phyloP scores from a whole-genome alignment of 1,140 invertebrate species.

The Cydia fagiglandana region DNA sequence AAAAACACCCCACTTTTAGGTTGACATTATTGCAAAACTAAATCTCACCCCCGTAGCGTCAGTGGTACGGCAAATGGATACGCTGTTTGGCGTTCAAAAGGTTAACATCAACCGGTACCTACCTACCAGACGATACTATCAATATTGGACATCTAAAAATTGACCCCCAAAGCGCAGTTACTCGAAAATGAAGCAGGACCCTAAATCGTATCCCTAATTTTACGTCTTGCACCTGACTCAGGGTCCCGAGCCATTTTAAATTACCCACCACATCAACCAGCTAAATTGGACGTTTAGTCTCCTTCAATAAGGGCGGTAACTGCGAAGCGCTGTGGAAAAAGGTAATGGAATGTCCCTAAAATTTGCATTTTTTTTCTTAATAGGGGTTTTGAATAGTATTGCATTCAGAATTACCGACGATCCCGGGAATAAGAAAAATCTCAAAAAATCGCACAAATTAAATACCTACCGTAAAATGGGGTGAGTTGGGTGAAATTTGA shows the following conservation, averaged over 20 bases:
- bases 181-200: background rate
- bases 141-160: no score
- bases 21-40: no score
- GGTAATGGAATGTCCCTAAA: background rate
- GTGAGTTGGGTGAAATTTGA: no score
- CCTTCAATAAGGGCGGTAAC: background rate
- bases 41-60: no score
- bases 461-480: no score
- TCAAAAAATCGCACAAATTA: no score
- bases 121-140: background rate
- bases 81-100: no score
- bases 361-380: slow-evolving; percentile 29
- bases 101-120: no score
- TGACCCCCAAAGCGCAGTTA: background rate
- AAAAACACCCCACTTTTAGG: no score
- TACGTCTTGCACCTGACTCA: slow-evolving; percentile 22
- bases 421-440: background rate
- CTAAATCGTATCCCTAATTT: slow-evolving; percentile 20
- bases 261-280: slow-evolving; percentile 9
- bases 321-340: background rate
- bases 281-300: background rate
- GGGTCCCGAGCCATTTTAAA: slow-evolving; percentile 19
- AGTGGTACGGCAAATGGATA: no score
- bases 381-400: slow-evolving; percentile 17
- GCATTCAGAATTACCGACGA: background rate